Base-by-base conservation (phyloP, 2,888 invertebrate genomes). In the Protophormia terraenovae region DNA sequence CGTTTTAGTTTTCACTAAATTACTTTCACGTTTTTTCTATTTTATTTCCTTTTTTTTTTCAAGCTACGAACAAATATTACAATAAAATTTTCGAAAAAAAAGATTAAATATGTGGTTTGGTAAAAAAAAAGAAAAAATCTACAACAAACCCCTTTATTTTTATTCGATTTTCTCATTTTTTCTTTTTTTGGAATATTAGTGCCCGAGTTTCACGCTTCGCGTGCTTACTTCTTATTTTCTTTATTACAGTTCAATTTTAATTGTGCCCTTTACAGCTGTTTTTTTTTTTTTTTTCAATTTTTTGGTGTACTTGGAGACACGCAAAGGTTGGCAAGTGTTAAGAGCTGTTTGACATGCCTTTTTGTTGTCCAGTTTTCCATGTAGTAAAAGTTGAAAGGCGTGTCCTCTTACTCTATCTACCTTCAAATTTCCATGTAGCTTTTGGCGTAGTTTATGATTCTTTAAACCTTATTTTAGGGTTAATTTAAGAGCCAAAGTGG, bases 321-420 rank as follows among this genome's bases (percentile, higher is more conserved):
- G 85, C 85, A 82, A 85, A 66, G 69, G 35, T 35, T 71, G 73
- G 47, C 69, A 79, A 85, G 85, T 85, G 85, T 82, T 85, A 78
- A 82, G 78, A 73, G 41, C 55, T 50, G 27, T 71, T 71, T 78
- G 60, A 81, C 75, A 82, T 82, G 77, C 41, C 38, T 82, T 81
- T 75, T 22, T 62, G 55, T 35, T 69, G 38, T 58, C 50, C 53
- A 67, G 41, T 77, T 81, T 72, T 67, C 47, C 53, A 35, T 41
- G 7, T 62, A 66, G 38, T 60, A 16, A 47, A 71, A 64, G 69
- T 69, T 75, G 69, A 66, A 75, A 85, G 85, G 85, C 82, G 82
- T 85, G 85, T 79, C 78, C 82, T 64, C 10, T 62, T n/a, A 67
- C 67, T 45, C 19, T 14, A 4, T 27, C 12, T 19, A 7, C 47